phyloP scores from a whole-genome alignment of 2,888 invertebrate species.

The Coleophora flavipennella region DNA sequence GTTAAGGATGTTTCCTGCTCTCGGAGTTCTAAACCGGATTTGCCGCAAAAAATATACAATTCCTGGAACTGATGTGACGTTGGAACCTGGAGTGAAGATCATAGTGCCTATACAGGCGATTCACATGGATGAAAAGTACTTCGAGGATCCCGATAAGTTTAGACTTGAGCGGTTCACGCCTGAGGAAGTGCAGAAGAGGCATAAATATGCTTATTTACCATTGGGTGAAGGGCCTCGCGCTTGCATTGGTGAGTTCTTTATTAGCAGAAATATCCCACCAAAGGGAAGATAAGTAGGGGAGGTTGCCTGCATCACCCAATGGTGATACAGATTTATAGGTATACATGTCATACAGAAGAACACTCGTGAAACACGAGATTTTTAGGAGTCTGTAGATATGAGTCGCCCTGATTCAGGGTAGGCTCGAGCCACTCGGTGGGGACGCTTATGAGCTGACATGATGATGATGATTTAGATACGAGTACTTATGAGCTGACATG shows the following conservation, averaged over 20 bases:
- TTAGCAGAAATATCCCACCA: too few species aligned
- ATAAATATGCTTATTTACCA: conserved; percentile 20
- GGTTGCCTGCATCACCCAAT: too few species aligned
- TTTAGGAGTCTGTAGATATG: too few species aligned
- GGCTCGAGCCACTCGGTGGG: too few species aligned
- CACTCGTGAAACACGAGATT: too few species aligned
- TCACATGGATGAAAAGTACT: conserved; percentile 25
- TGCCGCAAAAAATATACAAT: conserved; percentile 19
- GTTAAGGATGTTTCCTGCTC: conserved; percentile 21
- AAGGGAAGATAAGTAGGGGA: too few species aligned
- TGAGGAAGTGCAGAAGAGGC: conserved; percentile 9
- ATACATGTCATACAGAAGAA: too few species aligned
- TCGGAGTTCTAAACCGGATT: conserved; percentile 17
- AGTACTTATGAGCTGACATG: too few species aligned
- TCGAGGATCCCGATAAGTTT: conserved; percentile 22
- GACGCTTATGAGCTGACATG: too few species aligned
- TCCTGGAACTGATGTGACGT: conserved; percentile 19
- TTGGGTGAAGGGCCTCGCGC: conserved; percentile 25
- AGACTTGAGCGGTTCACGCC: conserved; percentile 23
- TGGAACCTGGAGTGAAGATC: conserved; percentile 21
- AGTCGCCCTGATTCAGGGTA: too few species aligned
- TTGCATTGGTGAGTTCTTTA: conserved; percentile 22
- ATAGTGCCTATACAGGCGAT: conserved; percentile 23
- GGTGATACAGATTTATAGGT: too few species aligned
- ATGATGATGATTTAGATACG: too few species aligned